Conservation (phyloP, 2,888 invertebrate genomes). For the Encarsia formosa region DNA sequence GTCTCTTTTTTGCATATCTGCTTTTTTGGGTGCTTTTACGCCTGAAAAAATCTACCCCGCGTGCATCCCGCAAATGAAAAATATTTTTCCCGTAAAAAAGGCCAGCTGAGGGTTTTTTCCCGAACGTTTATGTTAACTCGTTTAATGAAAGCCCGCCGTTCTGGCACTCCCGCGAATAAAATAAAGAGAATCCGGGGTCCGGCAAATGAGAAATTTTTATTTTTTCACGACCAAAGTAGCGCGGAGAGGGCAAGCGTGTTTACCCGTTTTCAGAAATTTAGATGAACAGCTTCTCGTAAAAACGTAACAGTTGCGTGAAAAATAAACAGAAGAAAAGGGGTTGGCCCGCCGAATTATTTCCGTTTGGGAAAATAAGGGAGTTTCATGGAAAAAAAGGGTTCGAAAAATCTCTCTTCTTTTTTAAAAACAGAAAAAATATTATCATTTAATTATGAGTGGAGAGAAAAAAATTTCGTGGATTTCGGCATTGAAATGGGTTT, state of each 20-base stretch:
- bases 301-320: constrained; percentile 12
- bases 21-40: too few species aligned
- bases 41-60: too few species aligned
- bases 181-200: background rate
- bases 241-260: background rate
- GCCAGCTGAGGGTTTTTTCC: too few species aligned
- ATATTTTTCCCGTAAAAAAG: too few species aligned
- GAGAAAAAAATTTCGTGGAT: too few species aligned
- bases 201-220: constrained; percentile 1
- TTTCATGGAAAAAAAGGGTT: too few species aligned
- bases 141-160: constrained; percentile 16
- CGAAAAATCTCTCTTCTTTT: too few species aligned
- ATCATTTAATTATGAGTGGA: too few species aligned
- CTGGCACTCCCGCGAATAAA: background rate
- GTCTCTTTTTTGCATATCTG: background rate
- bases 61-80: too few species aligned
- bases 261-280: constrained; percentile 15
- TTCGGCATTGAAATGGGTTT: too few species aligned
- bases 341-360: constrained; percentile 7
- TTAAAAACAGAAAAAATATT: too few species aligned
- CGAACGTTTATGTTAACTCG: constrained; percentile 14
- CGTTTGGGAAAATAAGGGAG: background rate
- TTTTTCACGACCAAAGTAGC: too few species aligned
- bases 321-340: constrained; percentile 5
- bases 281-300: constrained; percentile 12